phyloP scores from a whole-genome alignment of 2,113 vertebrate species.

The Chinchilla lanigera region DNA sequence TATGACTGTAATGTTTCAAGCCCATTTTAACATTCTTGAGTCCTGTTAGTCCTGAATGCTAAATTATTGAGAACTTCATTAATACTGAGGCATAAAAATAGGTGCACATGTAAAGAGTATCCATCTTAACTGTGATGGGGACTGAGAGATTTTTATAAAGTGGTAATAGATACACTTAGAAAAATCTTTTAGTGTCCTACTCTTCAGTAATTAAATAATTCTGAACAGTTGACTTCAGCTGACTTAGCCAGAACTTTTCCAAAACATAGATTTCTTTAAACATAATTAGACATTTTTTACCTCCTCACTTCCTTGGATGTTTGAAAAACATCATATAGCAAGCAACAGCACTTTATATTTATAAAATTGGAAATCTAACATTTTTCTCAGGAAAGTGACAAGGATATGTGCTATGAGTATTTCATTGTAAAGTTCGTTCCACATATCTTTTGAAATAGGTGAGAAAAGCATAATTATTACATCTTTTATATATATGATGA shows the following conservation, averaged over 20 bases:
- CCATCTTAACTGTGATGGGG: constrained; percentile 37
- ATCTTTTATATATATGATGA: neutral
- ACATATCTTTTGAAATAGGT: neutral
- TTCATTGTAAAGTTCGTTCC: neutral
- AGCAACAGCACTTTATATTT: neutral
- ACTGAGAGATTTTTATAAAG: constrained; percentile 36
- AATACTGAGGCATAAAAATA: constrained; percentile 37
- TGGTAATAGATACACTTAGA: neutral
- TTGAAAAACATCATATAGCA: constrained; percentile 44
- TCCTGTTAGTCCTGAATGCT: constrained; percentile 30
- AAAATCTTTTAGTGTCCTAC: neutral
- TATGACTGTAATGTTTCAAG: constrained; percentile 32
- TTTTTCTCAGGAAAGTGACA: constrained; percentile 31
- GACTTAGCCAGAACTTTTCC: constrained; percentile 32
- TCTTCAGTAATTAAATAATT: constrained; percentile 33
- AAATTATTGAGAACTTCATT: constrained; percentile 45
- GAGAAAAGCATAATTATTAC: neutral
- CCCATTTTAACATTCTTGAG: neutral
- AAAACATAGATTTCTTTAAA: constrained; percentile 47
- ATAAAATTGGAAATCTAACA: constrained; percentile 42
- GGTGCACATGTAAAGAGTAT: neutral
- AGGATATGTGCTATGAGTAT: neutral
- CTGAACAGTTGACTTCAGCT: constrained; percentile 63
- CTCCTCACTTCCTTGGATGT: neutral
- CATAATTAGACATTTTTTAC: constrained; percentile 44